Evolutionary conservation across 2,888 invertebrate species (phyloP).

Genomic region (Oconnorella tubifera): DNA sequence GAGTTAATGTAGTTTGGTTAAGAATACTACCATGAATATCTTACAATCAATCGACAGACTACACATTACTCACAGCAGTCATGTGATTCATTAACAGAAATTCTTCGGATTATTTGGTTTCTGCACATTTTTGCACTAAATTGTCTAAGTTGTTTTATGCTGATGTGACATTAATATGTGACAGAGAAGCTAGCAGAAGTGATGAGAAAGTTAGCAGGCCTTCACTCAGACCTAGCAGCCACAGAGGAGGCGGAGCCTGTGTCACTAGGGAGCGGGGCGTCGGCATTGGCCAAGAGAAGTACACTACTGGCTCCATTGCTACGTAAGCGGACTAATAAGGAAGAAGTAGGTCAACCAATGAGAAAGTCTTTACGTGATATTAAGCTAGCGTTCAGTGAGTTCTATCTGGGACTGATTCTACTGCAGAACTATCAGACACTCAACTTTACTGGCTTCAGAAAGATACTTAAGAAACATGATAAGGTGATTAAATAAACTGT

Average conservation of each 20-base stretch:
- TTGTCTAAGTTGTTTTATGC: too few relatives aligned
- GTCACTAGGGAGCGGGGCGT: not conserved
- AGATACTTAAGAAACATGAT: constrained; percentile 98
- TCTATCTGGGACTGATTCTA: constrained; percentile 90
- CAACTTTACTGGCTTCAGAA: constrained; percentile 97
- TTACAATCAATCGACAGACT: too few relatives aligned
- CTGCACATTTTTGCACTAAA: too few relatives aligned
- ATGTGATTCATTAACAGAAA: too few relatives aligned
- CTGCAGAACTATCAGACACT: constrained; percentile 97
- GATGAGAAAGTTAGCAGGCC: constrained; percentile 83
- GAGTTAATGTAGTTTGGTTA: too few relatives aligned
- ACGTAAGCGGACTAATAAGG: constrained; percentile 1
- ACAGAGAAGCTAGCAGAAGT: constrained; percentile 95
- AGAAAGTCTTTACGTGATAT: constrained; percentile 67
- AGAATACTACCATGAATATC: too few relatives aligned
- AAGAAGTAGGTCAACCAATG: not conserved
- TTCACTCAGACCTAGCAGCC: constrained; percentile 78
- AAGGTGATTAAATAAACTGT: constrained; percentile 70
- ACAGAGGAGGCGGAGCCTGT: constrained; percentile 47
- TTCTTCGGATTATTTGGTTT: too few relatives aligned
- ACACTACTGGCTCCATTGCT: constrained; percentile 2
- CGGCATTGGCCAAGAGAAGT: constrained; percentile 1
- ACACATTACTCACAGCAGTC: too few relatives aligned
- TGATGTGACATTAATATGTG: constrained; percentile 35
- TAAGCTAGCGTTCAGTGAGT: constrained; percentile 96